Evolutionary conservation across 1,140 invertebrate species (phyloP).

Genomic region (Dolichoris vasculosae): DNA sequence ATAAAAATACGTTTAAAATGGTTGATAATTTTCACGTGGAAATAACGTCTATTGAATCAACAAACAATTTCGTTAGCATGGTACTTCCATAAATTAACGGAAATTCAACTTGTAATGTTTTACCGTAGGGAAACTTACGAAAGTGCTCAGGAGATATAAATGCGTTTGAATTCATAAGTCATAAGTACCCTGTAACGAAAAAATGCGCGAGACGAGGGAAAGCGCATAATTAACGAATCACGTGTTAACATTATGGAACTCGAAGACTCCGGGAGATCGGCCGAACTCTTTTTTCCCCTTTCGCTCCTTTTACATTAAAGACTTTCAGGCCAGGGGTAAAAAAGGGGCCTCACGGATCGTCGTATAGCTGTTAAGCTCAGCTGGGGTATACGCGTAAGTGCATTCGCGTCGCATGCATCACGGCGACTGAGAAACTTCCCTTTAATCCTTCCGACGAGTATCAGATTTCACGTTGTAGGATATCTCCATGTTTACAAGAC

Average conservation of each 20-base stretch:
- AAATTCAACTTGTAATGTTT: background rate
- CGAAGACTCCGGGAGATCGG: conserved; percentile 13
- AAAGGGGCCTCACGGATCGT: conserved; percentile 41
- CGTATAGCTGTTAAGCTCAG: background rate
- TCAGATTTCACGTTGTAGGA: conserved; percentile 3
- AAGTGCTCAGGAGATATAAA: background rate
- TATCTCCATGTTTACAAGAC: background rate
- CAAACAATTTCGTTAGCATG: too few species aligned
- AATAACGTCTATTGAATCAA: too few species aligned
- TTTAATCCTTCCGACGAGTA: conserved; percentile 45
- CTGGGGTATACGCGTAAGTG: background rate
- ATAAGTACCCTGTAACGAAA: background rate
- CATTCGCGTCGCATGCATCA: background rate
- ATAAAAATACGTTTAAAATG: too few species aligned
- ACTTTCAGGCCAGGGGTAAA: background rate
- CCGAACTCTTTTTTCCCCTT: background rate
- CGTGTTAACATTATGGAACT: conserved; percentile 3
- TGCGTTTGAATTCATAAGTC: background rate
- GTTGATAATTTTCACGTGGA: too few species aligned
- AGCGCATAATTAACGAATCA: conserved; percentile 27
- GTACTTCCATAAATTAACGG: background rate
- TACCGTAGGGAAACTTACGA: background rate
- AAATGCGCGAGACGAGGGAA: background rate
- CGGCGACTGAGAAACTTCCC: background rate
- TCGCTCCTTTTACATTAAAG: background rate